Conservation (phyloP, 2,888 invertebrate species). For the Cyclophora punctaria region DNA sequence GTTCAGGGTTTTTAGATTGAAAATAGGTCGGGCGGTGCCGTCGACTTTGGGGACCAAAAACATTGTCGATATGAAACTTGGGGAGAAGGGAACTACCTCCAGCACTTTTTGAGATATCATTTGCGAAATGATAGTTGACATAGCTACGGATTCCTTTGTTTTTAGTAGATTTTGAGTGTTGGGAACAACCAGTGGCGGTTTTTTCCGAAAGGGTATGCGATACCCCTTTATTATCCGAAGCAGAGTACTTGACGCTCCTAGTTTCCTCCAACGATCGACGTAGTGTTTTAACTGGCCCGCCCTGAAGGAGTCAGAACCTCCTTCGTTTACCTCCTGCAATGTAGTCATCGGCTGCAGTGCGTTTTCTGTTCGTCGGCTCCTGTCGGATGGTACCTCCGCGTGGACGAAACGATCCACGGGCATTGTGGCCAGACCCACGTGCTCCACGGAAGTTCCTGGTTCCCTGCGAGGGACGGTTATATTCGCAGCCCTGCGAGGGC, state of each 20-base stretch:
- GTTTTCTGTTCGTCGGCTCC: background rate
- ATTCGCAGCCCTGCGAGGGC: slow-evolving; percentile 1
- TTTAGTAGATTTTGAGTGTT: background rate
- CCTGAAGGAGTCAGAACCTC: slow-evolving; percentile 2
- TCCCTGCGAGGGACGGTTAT: background rate
- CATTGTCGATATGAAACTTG: slow-evolving; percentile 14
- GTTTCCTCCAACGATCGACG: slow-evolving; percentile 1
- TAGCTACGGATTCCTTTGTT: slow-evolving; percentile 2
- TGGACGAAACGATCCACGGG: slow-evolving; percentile 3
- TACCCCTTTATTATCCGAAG: slow-evolving; percentile 4
- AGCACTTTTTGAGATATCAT: slow-evolving; percentile 10
- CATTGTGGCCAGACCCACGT: background rate
- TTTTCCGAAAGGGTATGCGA: slow-evolving; percentile 8
- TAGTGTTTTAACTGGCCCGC: slow-evolving; percentile 6
- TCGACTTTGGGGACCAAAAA: slow-evolving; percentile 16
- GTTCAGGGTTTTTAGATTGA: slow-evolving; percentile 21
- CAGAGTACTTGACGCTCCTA: slow-evolving; percentile 3
- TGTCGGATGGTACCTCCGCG: background rate
- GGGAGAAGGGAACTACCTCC: slow-evolving; percentile 1
- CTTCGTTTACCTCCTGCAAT: background rate
- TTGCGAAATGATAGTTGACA: slow-evolving; percentile 7
- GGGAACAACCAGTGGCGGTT: slow-evolving; percentile 4
- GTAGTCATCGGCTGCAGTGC: too few species aligned
- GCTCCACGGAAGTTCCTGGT: background rate
- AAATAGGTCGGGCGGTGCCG: slow-evolving; percentile 13